Conservation (phyloP, 2,888 invertebrate genomes). For the Cryptocheilus praepositus region DNA sequence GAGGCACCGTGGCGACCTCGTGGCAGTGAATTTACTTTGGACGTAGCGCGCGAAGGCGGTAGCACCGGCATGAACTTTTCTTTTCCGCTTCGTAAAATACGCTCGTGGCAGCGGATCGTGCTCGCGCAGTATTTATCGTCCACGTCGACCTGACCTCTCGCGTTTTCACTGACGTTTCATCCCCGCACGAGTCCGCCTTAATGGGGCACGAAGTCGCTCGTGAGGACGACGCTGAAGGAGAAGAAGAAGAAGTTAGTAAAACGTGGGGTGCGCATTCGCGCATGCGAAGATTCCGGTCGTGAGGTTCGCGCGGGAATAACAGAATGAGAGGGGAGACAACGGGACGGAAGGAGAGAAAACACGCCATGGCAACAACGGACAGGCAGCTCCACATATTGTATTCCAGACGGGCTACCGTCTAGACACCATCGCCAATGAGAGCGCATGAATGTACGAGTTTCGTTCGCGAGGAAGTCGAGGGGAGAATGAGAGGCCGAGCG, state of each 20-base stretch:
- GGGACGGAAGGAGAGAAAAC: conserved; percentile 4
- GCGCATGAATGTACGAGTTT: conserved; percentile 4
- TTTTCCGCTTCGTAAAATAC: conserved; percentile 1
- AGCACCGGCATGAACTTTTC: conserved; percentile 1
- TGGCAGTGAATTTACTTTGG: conserved; percentile 9
- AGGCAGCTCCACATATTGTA: too few relatives aligned
- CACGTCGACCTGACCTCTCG: conserved; percentile 15
- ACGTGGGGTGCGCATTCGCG: too few relatives aligned
- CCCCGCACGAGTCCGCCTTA: conserved; percentile 21
- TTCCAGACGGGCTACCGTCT: conserved; percentile 18
- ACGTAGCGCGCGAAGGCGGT: not conserved
- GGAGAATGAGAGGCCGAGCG: too few relatives aligned
- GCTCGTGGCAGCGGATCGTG: conserved; percentile 8
- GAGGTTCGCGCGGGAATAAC: too few relatives aligned
- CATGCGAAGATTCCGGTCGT: too few relatives aligned
- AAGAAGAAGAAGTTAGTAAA: not conserved
- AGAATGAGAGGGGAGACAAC: not conserved
- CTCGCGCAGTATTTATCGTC: conserved; percentile 26
- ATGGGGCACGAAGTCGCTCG: conserved; percentile 24
- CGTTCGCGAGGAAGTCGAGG: conserved; percentile 2
- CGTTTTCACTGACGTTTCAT: conserved; percentile 24
- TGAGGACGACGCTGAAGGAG: not conserved
- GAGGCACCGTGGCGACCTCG: conserved; percentile 1
- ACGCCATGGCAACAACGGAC: conserved; percentile 10
- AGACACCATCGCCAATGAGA: conserved; percentile 26